Evolutionary conservation across 2,113 vertebrate genomes (phyloP).

Genomic region (Carollia perspicillata): DNA sequence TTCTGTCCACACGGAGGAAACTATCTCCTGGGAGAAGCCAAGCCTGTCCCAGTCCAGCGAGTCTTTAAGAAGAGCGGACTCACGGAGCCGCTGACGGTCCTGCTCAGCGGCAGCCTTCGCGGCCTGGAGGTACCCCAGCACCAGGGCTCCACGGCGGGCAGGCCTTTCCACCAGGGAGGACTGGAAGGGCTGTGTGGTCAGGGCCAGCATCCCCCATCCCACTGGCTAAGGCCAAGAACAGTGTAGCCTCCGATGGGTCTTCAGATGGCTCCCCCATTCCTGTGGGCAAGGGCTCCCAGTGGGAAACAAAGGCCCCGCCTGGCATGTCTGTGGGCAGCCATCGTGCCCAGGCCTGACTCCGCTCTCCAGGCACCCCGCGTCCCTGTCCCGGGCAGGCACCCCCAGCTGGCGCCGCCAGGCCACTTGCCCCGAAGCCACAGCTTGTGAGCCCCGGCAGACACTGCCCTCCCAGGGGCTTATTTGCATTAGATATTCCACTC

Average conservation of each 20-base stretch:
- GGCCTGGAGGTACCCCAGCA: too few species aligned
- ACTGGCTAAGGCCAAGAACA: not conserved
- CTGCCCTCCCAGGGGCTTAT: too few species aligned
- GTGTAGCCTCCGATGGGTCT: accelerated
- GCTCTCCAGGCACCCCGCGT: not conserved
- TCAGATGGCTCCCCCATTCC: not conserved
- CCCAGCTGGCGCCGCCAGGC: too few species aligned
- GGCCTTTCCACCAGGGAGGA: not conserved
- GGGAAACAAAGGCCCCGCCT: not conserved
- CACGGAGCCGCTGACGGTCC: not conserved
- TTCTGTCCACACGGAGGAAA: not conserved
- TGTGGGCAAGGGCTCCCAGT: accelerated
- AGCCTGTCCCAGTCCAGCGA: not conserved
- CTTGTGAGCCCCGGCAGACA: too few species aligned
- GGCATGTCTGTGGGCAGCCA: accelerated
- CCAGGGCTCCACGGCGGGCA: accelerated
- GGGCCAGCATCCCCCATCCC: not conserved
- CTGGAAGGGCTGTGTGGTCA: not conserved
- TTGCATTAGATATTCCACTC: not conserved
- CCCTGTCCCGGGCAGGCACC: too few species aligned
- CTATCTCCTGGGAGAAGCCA: not conserved
- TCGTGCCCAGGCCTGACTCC: not conserved
- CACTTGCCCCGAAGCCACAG: not conserved
- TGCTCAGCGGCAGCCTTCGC: accelerated
- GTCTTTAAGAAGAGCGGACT: not conserved